Conservation (phyloP, 2,888 invertebrate genomes). For the Nysson spinosus region DNA sequence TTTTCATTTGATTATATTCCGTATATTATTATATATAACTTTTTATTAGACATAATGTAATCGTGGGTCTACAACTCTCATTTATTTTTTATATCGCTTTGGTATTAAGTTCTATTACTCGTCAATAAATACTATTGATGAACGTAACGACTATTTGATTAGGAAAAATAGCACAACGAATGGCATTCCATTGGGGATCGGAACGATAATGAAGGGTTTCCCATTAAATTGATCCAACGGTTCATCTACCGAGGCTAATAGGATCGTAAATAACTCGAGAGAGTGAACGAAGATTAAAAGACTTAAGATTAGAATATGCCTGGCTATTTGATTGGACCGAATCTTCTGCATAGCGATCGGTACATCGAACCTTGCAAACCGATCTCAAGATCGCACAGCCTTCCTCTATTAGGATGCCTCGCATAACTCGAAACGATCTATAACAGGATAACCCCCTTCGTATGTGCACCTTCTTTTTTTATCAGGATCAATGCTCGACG, state of each 20-base stretch:
- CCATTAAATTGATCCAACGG: not conserved
- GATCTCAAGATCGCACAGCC: slow-evolving; percentile 40
- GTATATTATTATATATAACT: too few species aligned
- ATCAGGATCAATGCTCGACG: slow-evolving; percentile 1
- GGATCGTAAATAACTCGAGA: slow-evolving; percentile 35
- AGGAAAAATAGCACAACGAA: too few species aligned
- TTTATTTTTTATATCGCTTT: too few species aligned
- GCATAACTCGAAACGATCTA: slow-evolving; percentile 47
- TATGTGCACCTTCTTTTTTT: slow-evolving; percentile 6
- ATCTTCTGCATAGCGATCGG: slow-evolving; percentile 52
- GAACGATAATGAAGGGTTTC: slow-evolving; percentile 3
- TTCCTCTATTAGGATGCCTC: slow-evolving; percentile 56
- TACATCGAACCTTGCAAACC: slow-evolving; percentile 47
- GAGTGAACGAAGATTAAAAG: slow-evolving; percentile 45
- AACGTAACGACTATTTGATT: too few species aligned
- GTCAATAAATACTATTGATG: too few species aligned
- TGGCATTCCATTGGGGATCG: too few species aligned
- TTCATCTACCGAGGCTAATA: slow-evolving; percentile 8
- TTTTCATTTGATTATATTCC: too few species aligned
- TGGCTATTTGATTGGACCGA: slow-evolving; percentile 41
- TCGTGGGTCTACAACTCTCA: too few species aligned
- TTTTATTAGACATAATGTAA: too few species aligned
- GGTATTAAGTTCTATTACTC: too few species aligned
- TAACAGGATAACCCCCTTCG: slow-evolving; percentile 27
- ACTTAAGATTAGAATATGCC: slow-evolving; percentile 46